Evolutionary conservation across 2,113 vertebrate genomes (phyloP).

Genomic region (Symphodus melops): DNA sequence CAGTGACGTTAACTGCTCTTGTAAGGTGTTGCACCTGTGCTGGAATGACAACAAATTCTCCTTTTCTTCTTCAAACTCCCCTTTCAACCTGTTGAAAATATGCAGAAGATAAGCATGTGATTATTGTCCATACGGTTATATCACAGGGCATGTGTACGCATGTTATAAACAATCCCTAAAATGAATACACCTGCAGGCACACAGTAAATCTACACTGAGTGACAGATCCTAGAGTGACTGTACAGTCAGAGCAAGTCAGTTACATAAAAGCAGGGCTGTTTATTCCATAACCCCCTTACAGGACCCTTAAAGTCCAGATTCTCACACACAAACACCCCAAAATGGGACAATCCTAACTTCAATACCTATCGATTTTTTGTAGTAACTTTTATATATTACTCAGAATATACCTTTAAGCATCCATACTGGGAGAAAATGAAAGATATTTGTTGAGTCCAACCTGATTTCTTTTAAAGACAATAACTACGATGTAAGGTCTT

Average conservation of each 20-base stretch:
- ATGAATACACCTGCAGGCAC: slow-evolving; percentile 22
- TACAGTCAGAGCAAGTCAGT: slow-evolving; percentile 25
- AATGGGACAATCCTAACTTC: background rate
- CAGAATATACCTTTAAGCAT: background rate
- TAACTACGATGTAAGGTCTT: background rate
- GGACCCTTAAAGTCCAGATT: background rate
- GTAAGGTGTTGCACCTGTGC: slow-evolving; percentile 67
- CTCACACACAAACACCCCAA: background rate
- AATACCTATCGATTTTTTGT: background rate
- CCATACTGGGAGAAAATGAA: background rate
- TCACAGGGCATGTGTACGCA: slow-evolving; percentile 1
- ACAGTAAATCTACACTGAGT: background rate
- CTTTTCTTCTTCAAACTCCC: slow-evolving; percentile 87
- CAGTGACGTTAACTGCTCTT: slow-evolving; percentile 85
- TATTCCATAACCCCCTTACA: slow-evolving; percentile 12
- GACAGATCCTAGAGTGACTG: slow-evolving; percentile 23
- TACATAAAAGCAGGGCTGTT: slow-evolving; percentile 33
- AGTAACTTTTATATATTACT: background rate
- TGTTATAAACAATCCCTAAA: slow-evolving; percentile 16
- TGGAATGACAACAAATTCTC: slow-evolving; percentile 75
- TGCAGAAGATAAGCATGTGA: slow-evolving; percentile 27
- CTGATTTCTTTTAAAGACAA: background rate
- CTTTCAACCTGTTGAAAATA: slow-evolving; percentile 82
- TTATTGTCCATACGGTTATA: background rate
- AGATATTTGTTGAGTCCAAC: background rate